Evolutionary conservation across 2,797 vertebrate species (phyloP), one percentile per base, ranked within the genome.

Genomic region (Xerus rutilus): DNA sequence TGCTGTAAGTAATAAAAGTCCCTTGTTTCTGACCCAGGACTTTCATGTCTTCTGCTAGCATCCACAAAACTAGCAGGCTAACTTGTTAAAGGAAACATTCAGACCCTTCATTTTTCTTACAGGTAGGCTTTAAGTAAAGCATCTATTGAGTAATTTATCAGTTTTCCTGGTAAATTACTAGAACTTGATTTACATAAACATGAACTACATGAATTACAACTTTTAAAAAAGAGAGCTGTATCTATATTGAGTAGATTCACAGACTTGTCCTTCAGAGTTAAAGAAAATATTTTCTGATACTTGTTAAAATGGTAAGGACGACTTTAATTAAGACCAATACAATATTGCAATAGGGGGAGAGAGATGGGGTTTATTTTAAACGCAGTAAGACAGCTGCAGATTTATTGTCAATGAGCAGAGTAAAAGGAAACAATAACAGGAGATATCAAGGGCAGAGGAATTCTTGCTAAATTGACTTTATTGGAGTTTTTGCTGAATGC

Each of bases 161-260:
- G 18, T 47, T 83, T 94, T 79, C 17, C 20, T 79, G 32, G 8
- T 69, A 88, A 92, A 82, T 88, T 57, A 93, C n/a, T 57, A 91
- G 10, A 95, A 62, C 35, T 83, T 52, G 21, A 67, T 45, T 89
- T 59, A 74, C 23, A 82, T 67, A 32, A 86, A 85, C 32, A 65
- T 85, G 57, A 95, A 47, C 65, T 85, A 85, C 32, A 65, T 85
- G 57, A 95, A 47, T 70, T 85, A 78, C 21, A 91, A 35, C 21
- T 83, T 70, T 12, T 1, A 83, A 92, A 94, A 87, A 77, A 72
- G 4, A 18, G 77, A 79, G 20, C 0, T 57, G 3, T 64, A 45
- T 43, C 54, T 84, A 21, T 78, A 47, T 6, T 86, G 32, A 70
- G 7, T 86, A 6, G 30, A 69, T 87, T 85, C 35, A 39, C 3